Conservation (phyloP, 2,113 vertebrate genomes). For the Seriola dumerili region DNA sequence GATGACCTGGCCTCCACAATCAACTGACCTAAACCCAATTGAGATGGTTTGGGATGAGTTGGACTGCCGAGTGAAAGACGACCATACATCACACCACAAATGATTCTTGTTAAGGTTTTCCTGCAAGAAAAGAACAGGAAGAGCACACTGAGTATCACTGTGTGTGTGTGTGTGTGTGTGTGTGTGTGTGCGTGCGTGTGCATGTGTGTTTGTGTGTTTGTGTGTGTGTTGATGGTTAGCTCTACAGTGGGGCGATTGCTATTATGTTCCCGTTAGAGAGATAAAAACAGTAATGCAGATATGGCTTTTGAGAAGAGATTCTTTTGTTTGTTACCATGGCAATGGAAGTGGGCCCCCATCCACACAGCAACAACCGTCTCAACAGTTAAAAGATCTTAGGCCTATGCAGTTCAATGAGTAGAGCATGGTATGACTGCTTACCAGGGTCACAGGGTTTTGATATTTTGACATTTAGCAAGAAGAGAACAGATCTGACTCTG, state of each 20-base stretch:
- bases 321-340: constrained; percentile 52
- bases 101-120: too few relatives aligned
- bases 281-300: constrained; percentile 38
- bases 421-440: not conserved
- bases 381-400: constrained; percentile 23
- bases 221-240: not conserved
- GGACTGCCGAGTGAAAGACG: not conserved
- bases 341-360: constrained; percentile 34
- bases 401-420: not conserved
- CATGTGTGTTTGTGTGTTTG: not conserved
- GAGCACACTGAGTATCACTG: too few relatives aligned
- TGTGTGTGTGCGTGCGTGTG: not conserved
- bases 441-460: not conserved
- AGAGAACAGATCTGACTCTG: constrained; percentile 29
- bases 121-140: too few relatives aligned
- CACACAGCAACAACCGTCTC: constrained; percentile 3
- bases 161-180: too few relatives aligned
- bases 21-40: not conserved
- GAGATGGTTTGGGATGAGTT: not conserved
- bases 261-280: constrained; percentile 1
- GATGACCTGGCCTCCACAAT: not conserved
- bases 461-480: constrained; percentile 43
- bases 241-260: not conserved
- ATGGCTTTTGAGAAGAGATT: constrained; percentile 26
- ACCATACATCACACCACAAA: too few relatives aligned